phyloP scores from a whole-genome alignment of 2,888 invertebrate species.

The Alsophila aescularia region DNA sequence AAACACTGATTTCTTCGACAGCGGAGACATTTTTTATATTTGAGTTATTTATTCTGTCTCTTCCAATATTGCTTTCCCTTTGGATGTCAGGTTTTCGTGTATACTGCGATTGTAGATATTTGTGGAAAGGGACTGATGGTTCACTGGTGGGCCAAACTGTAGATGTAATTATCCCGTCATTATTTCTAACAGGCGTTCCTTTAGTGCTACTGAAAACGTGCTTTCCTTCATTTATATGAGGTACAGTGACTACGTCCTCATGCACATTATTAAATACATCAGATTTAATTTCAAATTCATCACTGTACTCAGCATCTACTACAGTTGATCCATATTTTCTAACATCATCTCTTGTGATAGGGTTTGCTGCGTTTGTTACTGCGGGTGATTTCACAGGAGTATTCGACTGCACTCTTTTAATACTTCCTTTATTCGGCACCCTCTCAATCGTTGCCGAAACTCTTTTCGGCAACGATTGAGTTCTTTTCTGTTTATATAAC shows the following conservation, averaged over 20 bases:
- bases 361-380: conserved; percentile 3
- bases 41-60: not conserved
- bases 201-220: conserved; percentile 5
- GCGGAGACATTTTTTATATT: not conserved
- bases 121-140: not conserved
- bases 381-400: conserved; percentile 51
- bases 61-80: conserved; percentile 3
- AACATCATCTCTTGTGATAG: conserved; percentile 11
- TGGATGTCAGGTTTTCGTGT: not conserved
- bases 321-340: not conserved
- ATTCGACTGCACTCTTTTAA: conserved; percentile 50
- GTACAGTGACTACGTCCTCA: not conserved
- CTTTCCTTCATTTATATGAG: conserved; percentile 4
- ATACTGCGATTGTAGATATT: not conserved
- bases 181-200: conserved; percentile 3
- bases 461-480: conserved; percentile 16
- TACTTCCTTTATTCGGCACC: conserved; percentile 52
- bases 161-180: conserved; percentile 1
- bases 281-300: conserved; percentile 25
- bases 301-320: conserved; percentile 7
- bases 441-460: conserved; percentile 47
- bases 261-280: conserved; percentile 19
- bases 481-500: not conserved
- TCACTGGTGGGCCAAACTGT: not conserved
- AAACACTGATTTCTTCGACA: not conserved